Percentiles rank a stretch among this genome's conserved stretches.
Evolutionary conservation across 2,797 vertebrate genomes (phyloP).

Genomic region (Epinephelus coioides): DNA sequence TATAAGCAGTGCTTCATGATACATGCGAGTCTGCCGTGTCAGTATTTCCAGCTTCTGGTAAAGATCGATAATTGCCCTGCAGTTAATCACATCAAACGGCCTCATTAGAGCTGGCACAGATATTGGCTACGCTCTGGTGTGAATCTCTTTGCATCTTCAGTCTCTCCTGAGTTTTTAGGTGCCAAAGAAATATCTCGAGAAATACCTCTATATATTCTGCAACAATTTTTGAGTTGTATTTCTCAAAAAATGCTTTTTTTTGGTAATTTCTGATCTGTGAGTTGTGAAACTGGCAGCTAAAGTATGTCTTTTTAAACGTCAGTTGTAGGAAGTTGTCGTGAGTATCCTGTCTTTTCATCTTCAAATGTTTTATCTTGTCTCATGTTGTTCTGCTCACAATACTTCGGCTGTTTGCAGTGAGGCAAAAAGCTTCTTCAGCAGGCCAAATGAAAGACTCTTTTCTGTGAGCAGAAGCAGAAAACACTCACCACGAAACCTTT

Average conservation of each 20-base stretch:
- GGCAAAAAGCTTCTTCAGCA: constrained; percentile 12
- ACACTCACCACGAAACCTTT: not conserved
- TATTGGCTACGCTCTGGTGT: constrained; percentile 26
- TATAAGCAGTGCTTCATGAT: constrained; percentile 20
- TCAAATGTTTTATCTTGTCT: constrained; percentile 13
- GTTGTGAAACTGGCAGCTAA: constrained; percentile 7
- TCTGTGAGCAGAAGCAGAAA: constrained; percentile 27
- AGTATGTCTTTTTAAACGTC: constrained; percentile 8
- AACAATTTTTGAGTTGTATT: not conserved
- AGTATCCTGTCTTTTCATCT: constrained; percentile 36
- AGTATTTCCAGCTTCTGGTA: constrained; percentile 43
- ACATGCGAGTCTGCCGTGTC: constrained; percentile 12
- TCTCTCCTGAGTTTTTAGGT: not conserved
- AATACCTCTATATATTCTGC: not conserved
- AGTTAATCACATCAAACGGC: constrained; percentile 80
- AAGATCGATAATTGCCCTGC: constrained; percentile 78
- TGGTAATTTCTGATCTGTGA: not conserved
- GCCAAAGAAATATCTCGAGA: not conserved
- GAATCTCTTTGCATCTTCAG: constrained; percentile 38
- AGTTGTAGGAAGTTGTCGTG: not conserved
- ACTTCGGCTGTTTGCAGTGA: not conserved
- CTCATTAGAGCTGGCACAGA: constrained; percentile 65
- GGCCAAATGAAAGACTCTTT: constrained; percentile 16
- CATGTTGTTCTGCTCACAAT: not conserved
- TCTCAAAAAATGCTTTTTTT: not conserved